phyloP scores from a whole-genome alignment of 2,113 vertebrate species.

The Mohoua ochrocephala region DNA sequence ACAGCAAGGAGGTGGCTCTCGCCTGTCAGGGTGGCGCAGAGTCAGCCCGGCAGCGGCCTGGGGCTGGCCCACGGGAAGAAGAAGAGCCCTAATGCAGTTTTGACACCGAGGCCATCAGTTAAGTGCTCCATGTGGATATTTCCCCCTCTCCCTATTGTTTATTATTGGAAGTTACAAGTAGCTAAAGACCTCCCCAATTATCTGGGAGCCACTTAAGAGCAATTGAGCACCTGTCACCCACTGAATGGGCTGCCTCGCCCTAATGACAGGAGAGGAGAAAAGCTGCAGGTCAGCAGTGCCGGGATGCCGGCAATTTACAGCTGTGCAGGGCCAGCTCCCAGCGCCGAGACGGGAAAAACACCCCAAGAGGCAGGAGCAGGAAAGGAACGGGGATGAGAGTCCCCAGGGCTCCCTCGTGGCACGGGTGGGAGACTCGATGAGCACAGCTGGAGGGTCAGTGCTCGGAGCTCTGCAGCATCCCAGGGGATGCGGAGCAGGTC shows the following conservation, averaged over 20 bases:
- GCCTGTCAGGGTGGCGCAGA: not conserved
- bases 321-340: not conserved
- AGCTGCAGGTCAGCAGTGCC: constrained; percentile 13
- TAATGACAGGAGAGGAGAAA: constrained; percentile 54
- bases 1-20: not conserved
- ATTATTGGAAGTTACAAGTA: constrained; percentile 68
- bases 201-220: constrained; percentile 63
- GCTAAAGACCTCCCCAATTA: constrained; percentile 69
- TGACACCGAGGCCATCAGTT: not conserved
- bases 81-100: not conserved
- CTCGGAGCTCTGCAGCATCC: not conserved
- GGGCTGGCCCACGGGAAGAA: not conserved
- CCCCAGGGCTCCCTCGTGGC: not conserved
- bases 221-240: constrained; percentile 66
- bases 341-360: not conserved
- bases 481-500: not conserved
- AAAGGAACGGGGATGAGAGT: not conserved
- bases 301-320: constrained; percentile 20
- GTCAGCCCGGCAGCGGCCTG: not conserved
- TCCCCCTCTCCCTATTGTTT: constrained; percentile 16
- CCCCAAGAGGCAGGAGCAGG: not conserved
- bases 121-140: not conserved
- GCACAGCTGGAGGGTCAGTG: not conserved
- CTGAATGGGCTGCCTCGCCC: constrained; percentile 48
- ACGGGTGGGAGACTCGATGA: not conserved